Conservation (phyloP, 2,888 invertebrate species). For the Hydropsyche betteni region DNA sequence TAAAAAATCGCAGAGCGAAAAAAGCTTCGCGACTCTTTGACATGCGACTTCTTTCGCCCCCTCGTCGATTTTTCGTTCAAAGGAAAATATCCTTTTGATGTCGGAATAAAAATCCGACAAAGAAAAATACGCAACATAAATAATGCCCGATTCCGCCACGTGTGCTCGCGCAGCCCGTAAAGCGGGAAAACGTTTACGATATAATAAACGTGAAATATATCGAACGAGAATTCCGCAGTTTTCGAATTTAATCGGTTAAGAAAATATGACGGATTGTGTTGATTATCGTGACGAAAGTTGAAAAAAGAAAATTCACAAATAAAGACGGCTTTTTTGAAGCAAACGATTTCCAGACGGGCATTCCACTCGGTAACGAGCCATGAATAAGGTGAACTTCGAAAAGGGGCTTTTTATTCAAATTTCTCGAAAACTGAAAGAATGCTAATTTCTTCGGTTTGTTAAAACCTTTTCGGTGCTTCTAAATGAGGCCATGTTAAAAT, state of each 20-base stretch:
- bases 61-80: conserved; percentile 11
- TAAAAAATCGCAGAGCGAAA: background rate
- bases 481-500: background rate
- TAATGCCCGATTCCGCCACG: conserved; percentile 26
- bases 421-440: conserved; percentile 9
- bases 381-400: background rate
- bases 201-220: background rate
- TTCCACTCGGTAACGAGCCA: background rate
- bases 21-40: conserved; percentile 29
- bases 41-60: conserved; percentile 8
- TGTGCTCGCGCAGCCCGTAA: background rate
- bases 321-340: background rate
- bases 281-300: background rate
- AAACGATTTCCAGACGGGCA: background rate
- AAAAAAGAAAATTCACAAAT: background rate
- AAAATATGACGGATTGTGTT: too few species aligned
- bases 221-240: background rate
- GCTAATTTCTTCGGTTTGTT: conserved; percentile 10
- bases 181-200: conserved; percentile 15
- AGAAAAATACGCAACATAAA: conserved; percentile 36
- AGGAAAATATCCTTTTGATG: conserved; percentile 35
- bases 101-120: conserved; percentile 39
- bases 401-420: conserved; percentile 18
- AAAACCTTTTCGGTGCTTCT: background rate
- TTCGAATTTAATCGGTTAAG: background rate